These are phyloP conservation scores for Platycercus adscitus DNA, from an alignment of 2,113 vertebrate species.

Conservation along the genomic window DNA sequence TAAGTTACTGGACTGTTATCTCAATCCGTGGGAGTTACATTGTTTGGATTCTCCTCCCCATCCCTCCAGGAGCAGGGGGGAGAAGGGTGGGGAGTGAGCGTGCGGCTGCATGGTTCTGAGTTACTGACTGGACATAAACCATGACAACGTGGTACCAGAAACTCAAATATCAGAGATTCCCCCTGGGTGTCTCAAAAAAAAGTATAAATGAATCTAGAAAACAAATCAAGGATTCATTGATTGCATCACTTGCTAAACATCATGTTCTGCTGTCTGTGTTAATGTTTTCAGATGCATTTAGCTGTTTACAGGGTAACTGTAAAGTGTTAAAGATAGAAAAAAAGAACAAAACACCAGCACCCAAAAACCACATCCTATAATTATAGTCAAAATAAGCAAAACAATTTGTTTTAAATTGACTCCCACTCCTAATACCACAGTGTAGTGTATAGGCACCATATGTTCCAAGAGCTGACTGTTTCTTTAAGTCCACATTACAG, in stretches of 20 bases:
- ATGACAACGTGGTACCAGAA: background rate
- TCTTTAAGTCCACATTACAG: constrained; percentile 26
- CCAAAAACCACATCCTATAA: background rate
- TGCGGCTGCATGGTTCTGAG: no score
- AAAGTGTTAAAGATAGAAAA: background rate
- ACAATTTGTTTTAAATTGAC: background rate
- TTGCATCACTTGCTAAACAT: constrained; percentile 18
- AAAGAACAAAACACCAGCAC: background rate
- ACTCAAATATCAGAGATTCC: background rate
- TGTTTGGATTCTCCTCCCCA: no score
- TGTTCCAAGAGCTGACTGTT: background rate
- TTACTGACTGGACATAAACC: no score
- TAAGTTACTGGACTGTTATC: no score
- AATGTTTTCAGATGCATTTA: background rate
- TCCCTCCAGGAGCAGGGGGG: no score
- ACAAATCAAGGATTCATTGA: background rate
- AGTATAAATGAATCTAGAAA: background rate
- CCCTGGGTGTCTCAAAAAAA: background rate
- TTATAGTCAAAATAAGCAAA: constrained; percentile 37
- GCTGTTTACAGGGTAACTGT: background rate
- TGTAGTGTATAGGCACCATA: background rate
- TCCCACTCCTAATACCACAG: background rate
- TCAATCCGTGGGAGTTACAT: no score
- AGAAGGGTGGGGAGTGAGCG: no score
- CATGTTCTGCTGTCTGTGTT: background rate